Conservation (phyloP, 2,888 invertebrate genomes). For the Marronus borbonicus region DNA sequence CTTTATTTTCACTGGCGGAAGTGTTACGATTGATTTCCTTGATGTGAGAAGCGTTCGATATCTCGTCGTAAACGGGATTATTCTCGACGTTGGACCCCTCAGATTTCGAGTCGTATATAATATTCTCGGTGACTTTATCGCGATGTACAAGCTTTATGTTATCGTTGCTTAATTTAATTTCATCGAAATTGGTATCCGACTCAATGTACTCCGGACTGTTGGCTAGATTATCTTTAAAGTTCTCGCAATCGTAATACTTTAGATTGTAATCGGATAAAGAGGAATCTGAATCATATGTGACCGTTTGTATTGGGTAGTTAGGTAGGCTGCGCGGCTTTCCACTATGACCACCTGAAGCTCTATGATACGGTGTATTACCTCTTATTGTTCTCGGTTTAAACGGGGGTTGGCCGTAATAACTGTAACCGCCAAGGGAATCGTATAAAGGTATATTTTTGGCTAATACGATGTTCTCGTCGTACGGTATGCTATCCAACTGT, state of each 20-base stretch:
- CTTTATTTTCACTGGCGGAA: constrained; percentile 8
- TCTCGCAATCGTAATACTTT: constrained; percentile 57
- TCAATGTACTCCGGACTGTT: constrained; percentile 51
- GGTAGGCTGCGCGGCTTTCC: constrained; percentile 61
- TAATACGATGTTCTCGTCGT: constrained; percentile 68
- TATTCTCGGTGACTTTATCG: constrained; percentile 53
- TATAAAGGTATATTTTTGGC: constrained; percentile 64
- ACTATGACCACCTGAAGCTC: constrained; percentile 57
- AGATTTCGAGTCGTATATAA: constrained; percentile 52
- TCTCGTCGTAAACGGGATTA: constrained; percentile 62
- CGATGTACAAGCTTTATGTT: constrained; percentile 56
- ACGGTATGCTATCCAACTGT: constrained; percentile 61
- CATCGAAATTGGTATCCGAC: constrained; percentile 64
- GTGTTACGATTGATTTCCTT: constrained; percentile 34
- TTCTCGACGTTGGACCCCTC: constrained; percentile 55
- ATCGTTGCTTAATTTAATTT: constrained; percentile 63
- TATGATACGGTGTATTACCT: constrained; percentile 63
- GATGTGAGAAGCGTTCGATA: constrained; percentile 48
- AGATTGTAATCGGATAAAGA: constrained; percentile 58
- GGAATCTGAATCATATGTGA: constrained; percentile 59
- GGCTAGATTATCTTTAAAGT: constrained; percentile 52
- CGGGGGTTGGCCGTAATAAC: constrained; percentile 57
- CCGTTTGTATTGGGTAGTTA: constrained; percentile 54
- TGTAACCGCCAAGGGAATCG: constrained; percentile 59
- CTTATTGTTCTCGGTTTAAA: constrained; percentile 66